A percentile compares a stretch with the other conserved stretches of the same genome.
These are phyloP conservation scores for Drosophila anomalata DNA, from an alignment of 2,888 invertebrate genomes.

Conservation along the genomic window DNA sequence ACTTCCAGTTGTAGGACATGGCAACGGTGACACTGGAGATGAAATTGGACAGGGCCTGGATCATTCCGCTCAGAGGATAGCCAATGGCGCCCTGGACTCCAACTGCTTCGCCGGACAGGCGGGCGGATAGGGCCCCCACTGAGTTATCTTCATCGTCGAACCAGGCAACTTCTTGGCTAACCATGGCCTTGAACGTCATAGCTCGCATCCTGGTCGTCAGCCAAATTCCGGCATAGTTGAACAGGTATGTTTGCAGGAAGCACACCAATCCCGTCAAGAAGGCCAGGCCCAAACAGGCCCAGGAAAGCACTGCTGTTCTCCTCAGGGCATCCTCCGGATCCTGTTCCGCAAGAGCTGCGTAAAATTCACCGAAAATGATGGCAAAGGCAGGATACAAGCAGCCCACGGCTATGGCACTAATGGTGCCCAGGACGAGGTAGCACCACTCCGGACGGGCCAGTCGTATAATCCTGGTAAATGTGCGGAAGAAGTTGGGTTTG, in stretches of 20 bases:
- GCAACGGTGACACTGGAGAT: slow-evolving; percentile 87
- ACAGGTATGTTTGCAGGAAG: slow-evolving; percentile 90
- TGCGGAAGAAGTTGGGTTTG: slow-evolving; percentile 81
- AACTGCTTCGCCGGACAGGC: slow-evolving; percentile 89
- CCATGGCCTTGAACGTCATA: slow-evolving; percentile 87
- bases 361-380: slow-evolving; percentile 91
- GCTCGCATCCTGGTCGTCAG: slow-evolving; percentile 88
- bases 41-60: slow-evolving; percentile 88
- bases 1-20: slow-evolving; percentile 88
- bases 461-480: slow-evolving; percentile 86
- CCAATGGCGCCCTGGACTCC: slow-evolving; percentile 91
- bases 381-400: slow-evolving; percentile 90
- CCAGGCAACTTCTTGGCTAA: slow-evolving; percentile 90
- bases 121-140: slow-evolving; percentile 88
- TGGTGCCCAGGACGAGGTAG: slow-evolving; percentile 86
- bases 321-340: slow-evolving; percentile 86
- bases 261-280: slow-evolving; percentile 87
- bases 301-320: slow-evolving; percentile 86
- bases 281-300: slow-evolving; percentile 88
- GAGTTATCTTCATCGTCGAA: slow-evolving; percentile 89
- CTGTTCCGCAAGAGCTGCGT: slow-evolving; percentile 87
- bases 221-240: slow-evolving; percentile 90
- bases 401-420: slow-evolving; percentile 89
- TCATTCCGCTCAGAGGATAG: slow-evolving; percentile 88
- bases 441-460: slow-evolving; percentile 89